Conservation (phyloP, 2,113 vertebrate genomes). For the Prunella himalayana region DNA sequence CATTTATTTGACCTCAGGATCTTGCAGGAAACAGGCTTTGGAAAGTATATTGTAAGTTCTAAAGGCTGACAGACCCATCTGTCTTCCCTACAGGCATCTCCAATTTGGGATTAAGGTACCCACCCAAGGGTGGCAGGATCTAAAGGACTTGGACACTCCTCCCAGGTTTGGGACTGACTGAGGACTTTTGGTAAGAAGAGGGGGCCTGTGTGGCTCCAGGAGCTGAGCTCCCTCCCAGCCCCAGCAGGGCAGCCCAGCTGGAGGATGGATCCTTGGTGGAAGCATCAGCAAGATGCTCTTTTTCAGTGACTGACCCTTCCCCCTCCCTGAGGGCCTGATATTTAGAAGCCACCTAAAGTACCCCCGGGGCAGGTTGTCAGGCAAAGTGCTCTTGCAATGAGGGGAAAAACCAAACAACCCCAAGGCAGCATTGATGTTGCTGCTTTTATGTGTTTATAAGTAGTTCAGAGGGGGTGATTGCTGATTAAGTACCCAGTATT, state of each 20-base stretch:
- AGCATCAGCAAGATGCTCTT: neutral
- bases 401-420: neutral
- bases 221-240: fast-evolving
- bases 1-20: neutral
- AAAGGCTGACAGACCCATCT: neutral
- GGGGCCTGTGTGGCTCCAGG: neutral
- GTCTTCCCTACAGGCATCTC: neutral
- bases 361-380: neutral
- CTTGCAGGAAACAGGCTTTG: neutral
- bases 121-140: neutral
- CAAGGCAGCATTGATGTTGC: neutral
- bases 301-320: neutral
- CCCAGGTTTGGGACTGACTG: neutral
- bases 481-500: constrained; percentile 44
- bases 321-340: neutral
- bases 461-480: neutral
- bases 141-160: neutral
- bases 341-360: neutral
- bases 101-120: neutral
- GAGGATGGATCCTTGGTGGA: fast-evolving
- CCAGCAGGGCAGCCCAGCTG: fast-evolving
- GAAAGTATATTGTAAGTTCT: neutral
- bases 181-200: neutral
- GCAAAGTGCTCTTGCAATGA: neutral
- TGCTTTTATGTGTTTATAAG: constrained; percentile 6